Evolutionary conservation across 2,113 vertebrate species (phyloP).

Genomic region (Baryphthengus martii): DNA sequence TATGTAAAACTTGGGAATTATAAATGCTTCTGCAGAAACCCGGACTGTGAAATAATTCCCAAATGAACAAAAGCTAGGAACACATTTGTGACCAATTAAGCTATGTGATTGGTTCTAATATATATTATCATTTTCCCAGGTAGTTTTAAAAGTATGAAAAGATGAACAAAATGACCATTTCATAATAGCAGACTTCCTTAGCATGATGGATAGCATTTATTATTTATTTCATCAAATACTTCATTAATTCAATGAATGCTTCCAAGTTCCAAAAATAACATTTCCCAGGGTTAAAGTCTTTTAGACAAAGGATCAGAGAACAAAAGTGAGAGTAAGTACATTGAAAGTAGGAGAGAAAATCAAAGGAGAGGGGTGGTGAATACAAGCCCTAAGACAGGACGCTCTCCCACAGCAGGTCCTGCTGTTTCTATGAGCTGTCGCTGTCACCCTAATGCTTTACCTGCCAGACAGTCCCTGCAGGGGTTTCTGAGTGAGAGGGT

Average conservation of each 20-base stretch:
- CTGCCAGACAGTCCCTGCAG: not conserved
- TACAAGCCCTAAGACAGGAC: not conserved
- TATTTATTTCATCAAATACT: conserved; percentile 9
- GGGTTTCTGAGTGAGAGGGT: not conserved
- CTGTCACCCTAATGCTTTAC: not conserved
- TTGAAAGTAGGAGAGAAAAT: not conserved
- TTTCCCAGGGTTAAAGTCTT: not conserved
- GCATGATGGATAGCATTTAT: not conserved
- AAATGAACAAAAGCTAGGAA: not conserved
- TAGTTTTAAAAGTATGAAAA: not conserved
- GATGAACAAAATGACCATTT: not conserved
- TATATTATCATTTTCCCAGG: not conserved
- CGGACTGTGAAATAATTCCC: not conserved
- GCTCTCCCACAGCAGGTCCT: not conserved
- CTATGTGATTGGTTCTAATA: not conserved
- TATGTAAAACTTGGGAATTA: not conserved
- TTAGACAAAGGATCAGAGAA: not conserved
- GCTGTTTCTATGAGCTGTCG: not conserved
- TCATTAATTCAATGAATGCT: not conserved
- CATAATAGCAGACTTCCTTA: not conserved
- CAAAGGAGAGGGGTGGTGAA: not conserved
- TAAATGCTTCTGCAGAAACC: not conserved
- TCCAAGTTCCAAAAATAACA: not conserved
- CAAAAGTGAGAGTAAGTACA: not conserved
- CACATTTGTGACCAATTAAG: not conserved